These are phyloP conservation scores for Drosophila bunnanda DNA, from an alignment of 2,888 invertebrate genomes.

Conservation along the genomic window DNA sequence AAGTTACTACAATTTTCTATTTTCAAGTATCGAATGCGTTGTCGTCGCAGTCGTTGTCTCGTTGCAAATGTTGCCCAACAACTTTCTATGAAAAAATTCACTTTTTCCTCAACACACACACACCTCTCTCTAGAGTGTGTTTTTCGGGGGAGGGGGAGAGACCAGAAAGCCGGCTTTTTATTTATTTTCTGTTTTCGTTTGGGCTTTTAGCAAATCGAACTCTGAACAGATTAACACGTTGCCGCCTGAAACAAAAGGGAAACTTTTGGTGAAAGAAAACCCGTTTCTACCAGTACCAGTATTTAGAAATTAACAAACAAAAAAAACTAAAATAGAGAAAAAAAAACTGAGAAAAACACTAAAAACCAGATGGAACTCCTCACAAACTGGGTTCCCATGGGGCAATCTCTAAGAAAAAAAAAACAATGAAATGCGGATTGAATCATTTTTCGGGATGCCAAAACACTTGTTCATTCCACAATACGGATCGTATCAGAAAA, in stretches of 20 bases:
- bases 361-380: conserved; percentile 29
- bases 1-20: conserved; percentile 64
- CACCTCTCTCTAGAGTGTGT: background rate
- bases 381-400: conserved; percentile 8
- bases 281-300: conserved; percentile 39
- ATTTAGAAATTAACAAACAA: conserved; percentile 14
- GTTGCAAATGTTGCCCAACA: conserved; percentile 76
- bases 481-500: conserved; percentile 27
- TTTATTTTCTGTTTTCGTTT: conserved; percentile 34
- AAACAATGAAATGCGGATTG: conserved; percentile 2
- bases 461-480: conserved; percentile 23
- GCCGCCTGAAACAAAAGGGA: conserved; percentile 49
- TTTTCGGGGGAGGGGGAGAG: conserved; percentile 35
- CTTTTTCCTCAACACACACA: conserved; percentile 67
- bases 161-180: conserved; percentile 56
- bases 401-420: background rate
- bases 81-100: conserved; percentile 82
- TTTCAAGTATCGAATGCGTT: conserved; percentile 64
- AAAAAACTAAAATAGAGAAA: conserved; percentile 2
- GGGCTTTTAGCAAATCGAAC: conserved; percentile 63
- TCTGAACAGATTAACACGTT: conserved; percentile 63
- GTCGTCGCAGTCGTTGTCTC: conserved; percentile 10
- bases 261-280: conserved; percentile 56
- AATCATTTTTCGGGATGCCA: conserved; percentile 22
- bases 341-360: conserved; percentile 25